Conservation (phyloP, 2,797 vertebrate species). For the Orientallactaga sibirica region DNA sequence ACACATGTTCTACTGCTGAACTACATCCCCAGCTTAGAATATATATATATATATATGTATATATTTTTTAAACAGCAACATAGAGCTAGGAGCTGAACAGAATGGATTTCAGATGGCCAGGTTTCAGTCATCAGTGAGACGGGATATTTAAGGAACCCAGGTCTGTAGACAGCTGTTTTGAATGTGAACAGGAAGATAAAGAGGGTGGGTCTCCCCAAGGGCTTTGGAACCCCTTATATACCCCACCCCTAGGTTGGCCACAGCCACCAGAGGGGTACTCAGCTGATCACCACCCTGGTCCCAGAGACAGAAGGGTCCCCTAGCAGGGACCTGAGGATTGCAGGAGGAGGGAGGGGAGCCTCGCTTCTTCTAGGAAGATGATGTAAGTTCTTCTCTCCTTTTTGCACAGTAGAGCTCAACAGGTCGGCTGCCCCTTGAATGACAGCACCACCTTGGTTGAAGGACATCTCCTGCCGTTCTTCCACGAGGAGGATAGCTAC, state of each 20-base stretch:
- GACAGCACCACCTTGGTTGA: neutral
- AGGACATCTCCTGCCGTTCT: neutral
- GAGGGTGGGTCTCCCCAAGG: neutral
- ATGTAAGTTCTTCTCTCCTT: rapidly evolving
- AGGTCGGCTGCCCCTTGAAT: neutral
- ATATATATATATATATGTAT: too few species aligned
- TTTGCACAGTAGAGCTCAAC: neutral
- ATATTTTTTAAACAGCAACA: too few species aligned
- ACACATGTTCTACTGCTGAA: neutral
- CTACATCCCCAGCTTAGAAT: neutral
- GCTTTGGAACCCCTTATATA: neutral
- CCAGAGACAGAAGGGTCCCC: neutral
- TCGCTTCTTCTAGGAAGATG: too few species aligned
- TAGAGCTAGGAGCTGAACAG: neutral
- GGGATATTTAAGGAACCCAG: neutral
- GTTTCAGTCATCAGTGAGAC: neutral
- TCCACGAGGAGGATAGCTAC: neutral
- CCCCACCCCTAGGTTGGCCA: neutral
- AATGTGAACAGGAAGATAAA: neutral
- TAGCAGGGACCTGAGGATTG: neutral
- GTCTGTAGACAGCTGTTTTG: neutral
- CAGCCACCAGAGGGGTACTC: neutral
- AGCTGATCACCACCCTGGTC: rapidly evolving
- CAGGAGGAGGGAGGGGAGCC: too few species aligned
- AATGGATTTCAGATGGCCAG: conserved; percentile 8